Evolutionary conservation across 2,113 vertebrate genomes (phyloP).

Genomic region (Octodon degus): DNA sequence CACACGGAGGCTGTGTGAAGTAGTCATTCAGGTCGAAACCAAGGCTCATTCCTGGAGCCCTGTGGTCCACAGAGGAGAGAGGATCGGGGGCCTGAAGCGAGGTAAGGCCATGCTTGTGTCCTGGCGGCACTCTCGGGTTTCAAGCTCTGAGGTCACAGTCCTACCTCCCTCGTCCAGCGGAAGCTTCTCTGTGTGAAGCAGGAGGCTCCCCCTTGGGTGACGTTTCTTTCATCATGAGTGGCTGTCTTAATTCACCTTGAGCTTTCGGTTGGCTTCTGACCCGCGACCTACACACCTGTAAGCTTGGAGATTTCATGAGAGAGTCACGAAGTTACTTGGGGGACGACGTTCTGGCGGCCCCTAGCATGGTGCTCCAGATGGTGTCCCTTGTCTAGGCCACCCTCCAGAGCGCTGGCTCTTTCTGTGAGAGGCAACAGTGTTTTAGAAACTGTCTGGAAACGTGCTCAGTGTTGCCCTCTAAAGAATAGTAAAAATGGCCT

Average conservation of each 20-base stretch:
- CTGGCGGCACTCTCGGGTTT: neutral
- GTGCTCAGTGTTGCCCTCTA: neutral
- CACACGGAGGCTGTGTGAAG: neutral
- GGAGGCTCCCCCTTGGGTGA: slow-evolving; percentile 8
- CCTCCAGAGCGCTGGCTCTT: neutral
- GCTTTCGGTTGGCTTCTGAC: slow-evolving; percentile 5
- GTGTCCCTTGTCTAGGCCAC: neutral
- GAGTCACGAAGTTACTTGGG: neutral
- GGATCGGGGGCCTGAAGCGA: neutral
- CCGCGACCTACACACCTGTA: neutral
- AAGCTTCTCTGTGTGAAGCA: neutral
- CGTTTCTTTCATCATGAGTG: neutral
- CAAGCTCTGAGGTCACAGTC: slow-evolving; percentile 56
- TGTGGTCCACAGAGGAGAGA: accelerated
- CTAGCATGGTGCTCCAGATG: neutral
- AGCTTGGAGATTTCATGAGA: slow-evolving; percentile 51
- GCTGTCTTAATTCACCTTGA: neutral
- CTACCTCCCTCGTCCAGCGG: slow-evolving; percentile 13
- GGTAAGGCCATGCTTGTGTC: neutral
- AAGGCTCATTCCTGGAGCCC: neutral
- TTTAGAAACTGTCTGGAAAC: neutral
- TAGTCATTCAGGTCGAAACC: neutral
- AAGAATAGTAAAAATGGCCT: neutral
- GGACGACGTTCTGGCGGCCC: neutral
- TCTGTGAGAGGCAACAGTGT: neutral